Evolutionary conservation across 2,113 vertebrate species (phyloP).

Genomic region (Aleadryas rufinucha): DNA sequence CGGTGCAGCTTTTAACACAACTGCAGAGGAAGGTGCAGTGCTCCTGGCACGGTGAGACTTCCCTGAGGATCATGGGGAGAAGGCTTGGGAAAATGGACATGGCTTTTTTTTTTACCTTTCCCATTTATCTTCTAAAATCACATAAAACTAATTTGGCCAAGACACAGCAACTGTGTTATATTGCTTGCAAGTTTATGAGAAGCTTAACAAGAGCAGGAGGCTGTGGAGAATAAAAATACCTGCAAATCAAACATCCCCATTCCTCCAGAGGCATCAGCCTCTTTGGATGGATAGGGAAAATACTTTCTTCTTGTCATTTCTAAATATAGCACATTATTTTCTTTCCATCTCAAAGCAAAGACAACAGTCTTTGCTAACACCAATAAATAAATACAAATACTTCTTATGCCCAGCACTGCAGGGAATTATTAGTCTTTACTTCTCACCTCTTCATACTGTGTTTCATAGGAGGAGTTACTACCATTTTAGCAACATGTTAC

Average conservation of each 20-base stretch:
- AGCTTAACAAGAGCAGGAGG: neutral
- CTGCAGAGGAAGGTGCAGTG: neutral
- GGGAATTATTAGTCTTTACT: neutral
- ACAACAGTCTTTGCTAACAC: neutral
- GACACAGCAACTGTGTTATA: neutral
- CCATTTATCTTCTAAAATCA: neutral
- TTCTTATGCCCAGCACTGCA: neutral
- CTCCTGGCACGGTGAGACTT: neutral
- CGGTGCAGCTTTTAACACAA: neutral
- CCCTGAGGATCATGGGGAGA: neutral
- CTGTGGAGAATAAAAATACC: neutral
- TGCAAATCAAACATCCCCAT: neutral
- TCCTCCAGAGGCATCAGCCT: neutral
- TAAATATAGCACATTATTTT: constrained; percentile 3
- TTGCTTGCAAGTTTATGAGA: neutral
- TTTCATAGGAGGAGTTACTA: neutral
- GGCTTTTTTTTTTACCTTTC: neutral
- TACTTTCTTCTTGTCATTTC: neutral
- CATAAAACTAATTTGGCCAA: neutral
- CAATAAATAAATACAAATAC: neutral
- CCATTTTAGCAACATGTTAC: neutral
- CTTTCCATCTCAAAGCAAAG: neutral
- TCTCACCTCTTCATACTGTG: neutral
- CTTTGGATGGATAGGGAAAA: neutral
- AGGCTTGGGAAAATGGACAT: neutral